phyloP scores from a whole-genome alignment of 2,797 vertebrate species.

The Hybognathus amarus region DNA sequence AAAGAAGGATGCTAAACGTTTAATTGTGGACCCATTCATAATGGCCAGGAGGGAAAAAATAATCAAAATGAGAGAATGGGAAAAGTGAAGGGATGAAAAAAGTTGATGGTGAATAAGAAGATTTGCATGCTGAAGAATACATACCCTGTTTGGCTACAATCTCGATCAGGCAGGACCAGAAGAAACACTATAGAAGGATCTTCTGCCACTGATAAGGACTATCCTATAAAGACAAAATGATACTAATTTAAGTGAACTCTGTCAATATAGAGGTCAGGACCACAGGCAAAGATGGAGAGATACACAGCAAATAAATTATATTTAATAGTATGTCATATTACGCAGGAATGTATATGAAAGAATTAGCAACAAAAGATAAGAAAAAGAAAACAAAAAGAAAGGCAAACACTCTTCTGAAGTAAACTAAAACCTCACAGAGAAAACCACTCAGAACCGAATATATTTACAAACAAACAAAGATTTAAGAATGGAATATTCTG shows the following conservation, averaged over 20 bases:
- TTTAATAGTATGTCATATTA: constrained; percentile 14
- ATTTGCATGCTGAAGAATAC: constrained; percentile 86
- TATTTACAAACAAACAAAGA: background rate
- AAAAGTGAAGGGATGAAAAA: constrained; percentile 18
- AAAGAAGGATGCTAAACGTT: background rate
- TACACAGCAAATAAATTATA: constrained; percentile 25
- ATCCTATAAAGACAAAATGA: constrained; percentile 93
- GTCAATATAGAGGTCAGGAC: constrained; percentile 37
- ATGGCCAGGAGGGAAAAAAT: constrained; percentile 44
- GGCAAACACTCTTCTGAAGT: constrained; percentile 9
- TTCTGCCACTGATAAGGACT: constrained; percentile 99
- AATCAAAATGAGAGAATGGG: constrained; percentile 37
- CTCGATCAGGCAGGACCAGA: constrained; percentile 99
- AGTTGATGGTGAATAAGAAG: constrained; percentile 57
- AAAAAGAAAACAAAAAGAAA: constrained; percentile 9
- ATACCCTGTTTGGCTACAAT: constrained; percentile 98
- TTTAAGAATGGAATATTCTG: background rate
- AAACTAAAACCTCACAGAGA: background rate
- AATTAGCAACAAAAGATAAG: background rate
- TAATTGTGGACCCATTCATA: background rate
- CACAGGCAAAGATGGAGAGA: constrained; percentile 42
- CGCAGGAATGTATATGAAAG: background rate
- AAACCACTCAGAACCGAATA: background rate
- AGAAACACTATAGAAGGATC: constrained; percentile 99
- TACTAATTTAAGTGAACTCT: constrained; percentile 75